Conservation (phyloP, 2,797 vertebrate species). For the Spinibarbus caldwelli region DNA sequence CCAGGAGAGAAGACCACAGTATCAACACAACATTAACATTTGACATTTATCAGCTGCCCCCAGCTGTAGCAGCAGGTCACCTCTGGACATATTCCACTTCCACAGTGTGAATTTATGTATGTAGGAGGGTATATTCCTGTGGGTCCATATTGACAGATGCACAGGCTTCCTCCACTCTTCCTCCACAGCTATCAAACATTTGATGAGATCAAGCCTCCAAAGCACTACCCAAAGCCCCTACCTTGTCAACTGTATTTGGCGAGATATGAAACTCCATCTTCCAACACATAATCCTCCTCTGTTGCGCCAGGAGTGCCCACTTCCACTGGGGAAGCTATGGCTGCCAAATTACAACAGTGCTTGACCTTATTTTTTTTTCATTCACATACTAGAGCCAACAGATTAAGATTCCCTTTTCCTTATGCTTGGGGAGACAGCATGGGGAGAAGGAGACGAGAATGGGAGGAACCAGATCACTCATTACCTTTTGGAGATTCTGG, state of each 20-base stretch:
- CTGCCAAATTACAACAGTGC: conserved; percentile 41
- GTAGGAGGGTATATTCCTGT: conserved; percentile 8
- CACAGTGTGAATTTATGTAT: conserved; percentile 13
- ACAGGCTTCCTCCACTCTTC: conserved; percentile 15
- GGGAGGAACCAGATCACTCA: not conserved
- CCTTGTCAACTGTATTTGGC: conserved; percentile 39
- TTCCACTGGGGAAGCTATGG: conserved; percentile 11
- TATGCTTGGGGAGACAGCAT: conserved; percentile 7
- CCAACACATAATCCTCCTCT: conserved; percentile 29
- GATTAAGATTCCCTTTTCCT: conserved; percentile 34
- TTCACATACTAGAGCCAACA: conserved; percentile 26
- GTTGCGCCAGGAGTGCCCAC: not conserved
- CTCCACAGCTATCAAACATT: conserved; percentile 21
- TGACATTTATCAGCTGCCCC: conserved; percentile 47
- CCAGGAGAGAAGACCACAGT: not conserved
- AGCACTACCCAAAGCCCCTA: not conserved
- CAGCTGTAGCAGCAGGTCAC: conserved; percentile 41
- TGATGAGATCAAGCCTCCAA: conserved; percentile 9
- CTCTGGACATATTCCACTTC: conserved; percentile 39
- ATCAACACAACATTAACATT: conserved; percentile 41
- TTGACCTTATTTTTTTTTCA: conserved; percentile 17
- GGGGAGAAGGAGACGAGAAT: not conserved
- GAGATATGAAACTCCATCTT: conserved; percentile 31
- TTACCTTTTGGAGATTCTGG: not conserved
- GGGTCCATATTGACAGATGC: conserved; percentile 33